These are phyloP conservation scores for Lophotriccus pileatus DNA, from an alignment of 2,797 vertebrate species.

Conservation along the genomic window DNA sequence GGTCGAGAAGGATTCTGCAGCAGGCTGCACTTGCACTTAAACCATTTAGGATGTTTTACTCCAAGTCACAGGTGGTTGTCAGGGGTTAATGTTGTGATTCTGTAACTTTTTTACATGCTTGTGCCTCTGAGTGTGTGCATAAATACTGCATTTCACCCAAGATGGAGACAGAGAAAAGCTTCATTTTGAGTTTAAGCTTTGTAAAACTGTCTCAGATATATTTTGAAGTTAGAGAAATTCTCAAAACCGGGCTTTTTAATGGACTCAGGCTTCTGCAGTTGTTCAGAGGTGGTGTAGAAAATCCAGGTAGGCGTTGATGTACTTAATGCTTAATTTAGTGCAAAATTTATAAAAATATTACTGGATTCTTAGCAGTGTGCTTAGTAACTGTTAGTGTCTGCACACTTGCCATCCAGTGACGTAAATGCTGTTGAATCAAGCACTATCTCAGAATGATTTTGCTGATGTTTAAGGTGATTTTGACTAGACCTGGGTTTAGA, in stretches of 20 bases:
- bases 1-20: not conserved
- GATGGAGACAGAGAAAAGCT: not conserved
- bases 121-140: not conserved
- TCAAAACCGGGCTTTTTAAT: not conserved
- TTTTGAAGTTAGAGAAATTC: not conserved
- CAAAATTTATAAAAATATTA: not conserved
- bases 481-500: not conserved
- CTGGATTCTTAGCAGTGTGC: not conserved
- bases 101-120: not conserved
- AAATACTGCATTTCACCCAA: not conserved
- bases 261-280: not conserved
- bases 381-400: not conserved
- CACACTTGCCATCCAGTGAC: not conserved
- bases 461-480: not conserved
- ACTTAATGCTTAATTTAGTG: not conserved
- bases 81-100: not conserved
- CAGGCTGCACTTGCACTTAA: not conserved
- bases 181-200: not conserved
- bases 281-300: not conserved
- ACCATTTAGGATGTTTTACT: not conserved
- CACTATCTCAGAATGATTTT: not conserved
- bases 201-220: not conserved
- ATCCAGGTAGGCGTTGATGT: not conserved
- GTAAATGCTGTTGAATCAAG: not conserved
- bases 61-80: not conserved